phyloP scores from a whole-genome alignment of 2,113 vertebrate genomes.

The Jacana jacana region DNA sequence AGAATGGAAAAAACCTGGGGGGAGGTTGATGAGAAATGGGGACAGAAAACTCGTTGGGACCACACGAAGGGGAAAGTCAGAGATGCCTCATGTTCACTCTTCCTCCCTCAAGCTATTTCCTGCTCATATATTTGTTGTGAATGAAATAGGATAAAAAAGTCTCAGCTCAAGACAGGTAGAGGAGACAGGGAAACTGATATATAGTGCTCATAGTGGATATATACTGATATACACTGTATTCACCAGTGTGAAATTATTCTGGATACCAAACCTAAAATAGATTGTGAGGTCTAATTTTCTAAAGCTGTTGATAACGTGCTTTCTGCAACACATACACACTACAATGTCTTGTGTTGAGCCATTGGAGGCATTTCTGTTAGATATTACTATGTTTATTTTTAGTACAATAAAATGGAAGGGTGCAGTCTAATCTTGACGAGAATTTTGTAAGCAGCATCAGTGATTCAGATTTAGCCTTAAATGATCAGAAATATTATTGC shows the following conservation, averaged over 20 bases:
- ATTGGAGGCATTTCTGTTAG: neutral
- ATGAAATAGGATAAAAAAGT: neutral
- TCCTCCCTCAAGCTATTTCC: neutral
- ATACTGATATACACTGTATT: too few relatives aligned
- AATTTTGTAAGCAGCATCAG: neutral
- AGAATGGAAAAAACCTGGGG: neutral
- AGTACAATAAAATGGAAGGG: neutral
- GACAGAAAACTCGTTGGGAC: neutral
- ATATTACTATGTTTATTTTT: neutral
- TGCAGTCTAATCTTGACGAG: neutral
- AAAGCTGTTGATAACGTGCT: neutral
- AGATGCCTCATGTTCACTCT: neutral
- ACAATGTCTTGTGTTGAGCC: neutral
- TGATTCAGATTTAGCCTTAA: neutral
- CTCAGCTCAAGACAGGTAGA: neutral
- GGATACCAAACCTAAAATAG: neutral
- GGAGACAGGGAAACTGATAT: neutral
- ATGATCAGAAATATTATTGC: neutral
- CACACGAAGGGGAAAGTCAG: neutral
- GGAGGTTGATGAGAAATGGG: neutral
- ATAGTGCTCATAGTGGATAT: neutral
- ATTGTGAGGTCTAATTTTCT: neutral
- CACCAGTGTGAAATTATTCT: neutral
- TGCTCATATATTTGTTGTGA: neutral
- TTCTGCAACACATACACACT: neutral